phyloP scores from a whole-genome alignment of 2,113 vertebrate genomes.

The Thomomys bottae region DNA sequence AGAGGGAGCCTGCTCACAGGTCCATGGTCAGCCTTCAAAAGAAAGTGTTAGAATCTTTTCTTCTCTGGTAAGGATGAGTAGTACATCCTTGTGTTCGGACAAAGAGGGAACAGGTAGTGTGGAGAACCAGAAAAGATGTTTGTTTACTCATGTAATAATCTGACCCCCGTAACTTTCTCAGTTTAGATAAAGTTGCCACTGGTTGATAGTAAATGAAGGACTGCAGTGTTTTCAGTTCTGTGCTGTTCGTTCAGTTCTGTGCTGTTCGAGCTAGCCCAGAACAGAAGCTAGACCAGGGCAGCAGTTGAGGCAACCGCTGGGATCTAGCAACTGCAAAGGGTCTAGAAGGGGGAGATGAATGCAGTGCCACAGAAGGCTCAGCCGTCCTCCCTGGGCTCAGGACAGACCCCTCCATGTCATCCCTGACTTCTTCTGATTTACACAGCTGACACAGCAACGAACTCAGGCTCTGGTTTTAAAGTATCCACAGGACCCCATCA shows the following conservation, averaged over 20 bases:
- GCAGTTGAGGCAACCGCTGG: background rate
- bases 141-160: background rate
- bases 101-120: background rate
- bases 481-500: background rate
- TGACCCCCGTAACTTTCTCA: background rate
- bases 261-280: background rate
- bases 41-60: background rate
- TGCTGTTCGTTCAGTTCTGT: background rate
- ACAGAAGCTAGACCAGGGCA: background rate
- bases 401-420: background rate
- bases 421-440: background rate
- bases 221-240: background rate
- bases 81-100: background rate
- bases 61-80: slow-evolving; percentile 8
- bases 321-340: background rate
- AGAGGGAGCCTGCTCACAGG: background rate
- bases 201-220: background rate
- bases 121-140: slow-evolving; percentile 1
- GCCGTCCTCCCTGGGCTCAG: background rate
- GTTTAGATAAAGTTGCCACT: slow-evolving; percentile 38
- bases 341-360: background rate
- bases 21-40: background rate
- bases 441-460: background rate
- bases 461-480: background rate
- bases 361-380: background rate